Conservation (phyloP, 2,113 vertebrate genomes). For the Cebidichthys violaceus region DNA sequence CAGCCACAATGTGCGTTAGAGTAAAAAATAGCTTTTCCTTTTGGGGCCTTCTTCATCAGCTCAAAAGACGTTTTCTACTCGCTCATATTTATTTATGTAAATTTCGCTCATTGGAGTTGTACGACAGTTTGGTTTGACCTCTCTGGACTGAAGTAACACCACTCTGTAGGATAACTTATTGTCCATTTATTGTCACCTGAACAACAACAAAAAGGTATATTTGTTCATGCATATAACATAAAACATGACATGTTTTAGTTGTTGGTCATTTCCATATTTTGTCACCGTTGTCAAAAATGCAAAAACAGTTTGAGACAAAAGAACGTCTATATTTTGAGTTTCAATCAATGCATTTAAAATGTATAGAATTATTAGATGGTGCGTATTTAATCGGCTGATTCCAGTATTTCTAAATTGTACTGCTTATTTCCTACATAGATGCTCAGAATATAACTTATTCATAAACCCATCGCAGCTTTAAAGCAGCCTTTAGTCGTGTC, state of each 20-base stretch:
- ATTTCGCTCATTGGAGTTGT: too few relatives aligned
- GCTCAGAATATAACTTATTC: background rate
- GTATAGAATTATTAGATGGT: background rate
- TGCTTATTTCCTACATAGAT: background rate
- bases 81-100: too few relatives aligned
- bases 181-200: background rate
- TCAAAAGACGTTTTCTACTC: too few relatives aligned
- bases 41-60: background rate
- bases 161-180: background rate
- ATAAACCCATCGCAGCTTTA: background rate
- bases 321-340: background rate
- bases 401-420: background rate
- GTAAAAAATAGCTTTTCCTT: background rate
- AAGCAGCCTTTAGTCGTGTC: background rate
- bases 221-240: background rate
- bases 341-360: background rate
- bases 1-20: background rate
- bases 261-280: background rate
- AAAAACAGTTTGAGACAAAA: background rate
- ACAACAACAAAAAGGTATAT: background rate
- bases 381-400: background rate
- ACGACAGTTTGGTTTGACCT: background rate
- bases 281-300: background rate
- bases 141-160: background rate
- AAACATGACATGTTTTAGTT: background rate